A percentile compares a stretch with the other conserved stretches of the same genome.
Conservation (phyloP, 2,113 vertebrate genomes). For the Chlorodrepanis virens region DNA sequence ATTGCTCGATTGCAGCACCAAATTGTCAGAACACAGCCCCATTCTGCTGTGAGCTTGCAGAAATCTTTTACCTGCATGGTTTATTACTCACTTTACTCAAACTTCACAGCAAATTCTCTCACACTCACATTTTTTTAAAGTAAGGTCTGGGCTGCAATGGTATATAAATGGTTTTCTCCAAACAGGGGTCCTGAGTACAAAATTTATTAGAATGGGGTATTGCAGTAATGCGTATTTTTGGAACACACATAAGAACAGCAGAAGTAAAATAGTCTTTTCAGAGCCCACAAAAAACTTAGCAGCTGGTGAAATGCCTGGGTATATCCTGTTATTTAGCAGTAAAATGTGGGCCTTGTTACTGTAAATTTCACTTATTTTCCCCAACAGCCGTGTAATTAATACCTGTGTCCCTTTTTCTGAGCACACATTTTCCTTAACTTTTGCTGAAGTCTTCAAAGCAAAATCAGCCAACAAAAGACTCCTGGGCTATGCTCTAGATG, state of each 20-base stretch:
- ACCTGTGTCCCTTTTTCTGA: neutral
- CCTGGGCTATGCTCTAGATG: neutral
- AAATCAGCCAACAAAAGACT: neutral
- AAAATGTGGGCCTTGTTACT: neutral
- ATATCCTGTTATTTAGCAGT: neutral
- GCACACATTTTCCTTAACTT: neutral
- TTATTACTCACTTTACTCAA: neutral
- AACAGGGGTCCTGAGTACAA: neutral
- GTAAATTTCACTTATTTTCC: neutral
- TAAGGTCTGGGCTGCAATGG: neutral
- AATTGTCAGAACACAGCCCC: neutral
- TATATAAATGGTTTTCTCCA: neutral
- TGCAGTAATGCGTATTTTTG: rapidly evolving
- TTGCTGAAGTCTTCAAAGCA: neutral
- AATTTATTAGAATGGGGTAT: neutral
- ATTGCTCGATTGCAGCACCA: neutral
- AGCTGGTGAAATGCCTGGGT: neutral
- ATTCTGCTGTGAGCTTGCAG: neutral
- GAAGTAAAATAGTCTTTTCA: neutral
- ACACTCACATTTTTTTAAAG: neutral
- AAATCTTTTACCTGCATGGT: neutral
- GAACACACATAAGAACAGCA: neutral
- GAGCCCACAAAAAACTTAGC: neutral
- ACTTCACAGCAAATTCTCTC: neutral
- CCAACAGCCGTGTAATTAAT: neutral